These are phyloP conservation scores for Pangasius larnaudii DNA, from an alignment of 2,797 vertebrate species.

Conservation along the genomic window DNA sequence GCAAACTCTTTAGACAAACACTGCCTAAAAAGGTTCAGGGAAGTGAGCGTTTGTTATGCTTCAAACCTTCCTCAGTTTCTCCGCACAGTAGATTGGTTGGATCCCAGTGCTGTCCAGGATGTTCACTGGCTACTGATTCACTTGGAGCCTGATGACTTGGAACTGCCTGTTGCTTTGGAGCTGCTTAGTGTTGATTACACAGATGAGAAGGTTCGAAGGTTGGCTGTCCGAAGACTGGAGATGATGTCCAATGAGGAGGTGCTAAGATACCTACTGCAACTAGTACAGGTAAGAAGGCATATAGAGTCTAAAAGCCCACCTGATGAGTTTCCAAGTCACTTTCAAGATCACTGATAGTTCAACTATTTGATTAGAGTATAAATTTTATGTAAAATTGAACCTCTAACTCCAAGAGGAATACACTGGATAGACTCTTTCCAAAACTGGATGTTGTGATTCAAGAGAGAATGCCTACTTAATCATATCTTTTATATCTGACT, in stretches of 20 bases:
- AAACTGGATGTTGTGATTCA: neutral
- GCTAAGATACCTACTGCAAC: constrained; percentile 78
- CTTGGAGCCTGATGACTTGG: constrained; percentile 71
- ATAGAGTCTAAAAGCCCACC: neutral
- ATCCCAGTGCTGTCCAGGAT: constrained; percentile 71
- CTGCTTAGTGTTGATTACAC: constrained; percentile 77
- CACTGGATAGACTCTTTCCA: neutral
- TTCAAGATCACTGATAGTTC: neutral
- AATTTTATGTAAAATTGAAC: neutral
- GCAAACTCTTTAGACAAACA: neutral
- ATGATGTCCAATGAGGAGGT: constrained; percentile 76
- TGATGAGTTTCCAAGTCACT: neutral
- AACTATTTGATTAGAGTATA: neutral
- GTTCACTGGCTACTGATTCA: constrained; percentile 76
- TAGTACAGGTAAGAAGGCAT: constrained; percentile 76
- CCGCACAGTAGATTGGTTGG: constrained; percentile 72
- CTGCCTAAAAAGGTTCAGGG: constrained; percentile 64
- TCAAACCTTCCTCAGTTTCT: constrained; percentile 76
- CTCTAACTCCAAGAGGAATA: neutral
- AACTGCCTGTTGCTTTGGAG: constrained; percentile 76
- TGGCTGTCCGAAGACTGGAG: constrained; percentile 77
- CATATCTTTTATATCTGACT: neutral
- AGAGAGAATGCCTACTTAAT: neutral
- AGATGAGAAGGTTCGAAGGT: constrained; percentile 71
- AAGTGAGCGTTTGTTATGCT: constrained; percentile 71